phyloP scores from a whole-genome alignment of 2,113 vertebrate species.

The Podilymbus podiceps region DNA sequence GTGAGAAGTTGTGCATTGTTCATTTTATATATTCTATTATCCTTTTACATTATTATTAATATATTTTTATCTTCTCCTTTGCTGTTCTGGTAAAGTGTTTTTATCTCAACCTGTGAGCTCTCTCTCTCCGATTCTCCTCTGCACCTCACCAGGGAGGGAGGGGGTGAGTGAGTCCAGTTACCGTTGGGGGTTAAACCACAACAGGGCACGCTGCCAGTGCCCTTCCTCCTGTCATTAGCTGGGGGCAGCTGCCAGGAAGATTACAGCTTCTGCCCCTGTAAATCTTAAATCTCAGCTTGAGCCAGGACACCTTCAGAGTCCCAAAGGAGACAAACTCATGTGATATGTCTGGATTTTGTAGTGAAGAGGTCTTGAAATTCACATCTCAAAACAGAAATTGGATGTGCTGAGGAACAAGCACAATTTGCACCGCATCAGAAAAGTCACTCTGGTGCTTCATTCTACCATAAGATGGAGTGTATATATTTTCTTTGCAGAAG shows the following conservation, averaged over 20 bases:
- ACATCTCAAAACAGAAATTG: neutral
- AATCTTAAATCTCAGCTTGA: neutral
- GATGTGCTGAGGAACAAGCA: neutral
- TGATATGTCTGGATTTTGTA: neutral
- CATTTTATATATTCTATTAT: too few relatives aligned
- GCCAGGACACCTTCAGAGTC: neutral
- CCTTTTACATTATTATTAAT: too few relatives aligned
- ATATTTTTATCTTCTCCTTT: too few relatives aligned
- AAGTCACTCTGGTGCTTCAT: neutral
- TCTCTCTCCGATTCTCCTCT: too few relatives aligned
- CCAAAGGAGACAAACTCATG: neutral
- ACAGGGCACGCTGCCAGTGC: neutral
- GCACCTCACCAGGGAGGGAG: too few relatives aligned
- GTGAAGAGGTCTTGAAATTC: neutral
- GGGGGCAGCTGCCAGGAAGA: neutral
- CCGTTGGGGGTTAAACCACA: too few relatives aligned
- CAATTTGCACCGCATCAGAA: neutral
- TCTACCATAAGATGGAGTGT: neutral
- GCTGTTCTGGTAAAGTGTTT: too few relatives aligned
- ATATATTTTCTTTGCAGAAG: neutral
- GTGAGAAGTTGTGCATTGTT: too few relatives aligned
- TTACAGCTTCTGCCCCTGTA: neutral
- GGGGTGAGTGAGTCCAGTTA: too few relatives aligned
- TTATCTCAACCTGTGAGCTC: too few relatives aligned
- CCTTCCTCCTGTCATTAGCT: neutral